Base-by-base conservation (phyloP, 2,888 invertebrate species). In the Conus canariensis region DNA sequence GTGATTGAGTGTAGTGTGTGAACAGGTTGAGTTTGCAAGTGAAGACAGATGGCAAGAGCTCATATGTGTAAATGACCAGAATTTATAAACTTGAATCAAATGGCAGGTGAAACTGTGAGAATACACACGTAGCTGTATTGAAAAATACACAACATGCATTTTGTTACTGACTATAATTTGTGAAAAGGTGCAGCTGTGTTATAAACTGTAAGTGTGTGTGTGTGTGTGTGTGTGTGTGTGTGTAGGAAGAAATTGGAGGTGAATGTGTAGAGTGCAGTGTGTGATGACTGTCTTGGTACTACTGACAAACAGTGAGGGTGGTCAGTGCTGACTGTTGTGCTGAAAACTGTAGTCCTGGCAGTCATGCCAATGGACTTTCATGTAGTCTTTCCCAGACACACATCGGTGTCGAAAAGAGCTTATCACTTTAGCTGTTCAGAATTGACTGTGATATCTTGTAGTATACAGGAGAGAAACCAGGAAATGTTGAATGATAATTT, bases 381-480 rank as follows among this genome's bases (percentile, higher is more conserved):
- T 60, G 86, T 86, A 67, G 86, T 86, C 86, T 86, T 86, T 86
- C 86, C 67, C 25, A 60, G 86, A 58, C 82, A 83, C 86, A 10
- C 45, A 16, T n/a, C 60, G 56, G 86, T 60, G 86, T 86, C 86
- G 6, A 64, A 86, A 14, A 64, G 19, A 86, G 64, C 67, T 60
- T 86, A 86, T 67, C 19, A 86, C 16, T 60, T 67, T 86, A 86
- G 86, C 86, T 86, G 86, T 86, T 86, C 64, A 85, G 19, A 30
- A 86, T 86, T 30, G 86, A 60, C 86, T 86, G 86, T 86, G 86
- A 86, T 86, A 86, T 86, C 12, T 56, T 58, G 56, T 22, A 22
- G 19, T 85, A 5, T 85, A 60, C 60, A 60, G 45, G 67, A 67
- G 67, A 86, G 67, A 86, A 67, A 30, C 22, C 60, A 67, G 85